phyloP scores from a whole-genome alignment of 2,113 vertebrate genomes.

The Ceyx margarethae region DNA sequence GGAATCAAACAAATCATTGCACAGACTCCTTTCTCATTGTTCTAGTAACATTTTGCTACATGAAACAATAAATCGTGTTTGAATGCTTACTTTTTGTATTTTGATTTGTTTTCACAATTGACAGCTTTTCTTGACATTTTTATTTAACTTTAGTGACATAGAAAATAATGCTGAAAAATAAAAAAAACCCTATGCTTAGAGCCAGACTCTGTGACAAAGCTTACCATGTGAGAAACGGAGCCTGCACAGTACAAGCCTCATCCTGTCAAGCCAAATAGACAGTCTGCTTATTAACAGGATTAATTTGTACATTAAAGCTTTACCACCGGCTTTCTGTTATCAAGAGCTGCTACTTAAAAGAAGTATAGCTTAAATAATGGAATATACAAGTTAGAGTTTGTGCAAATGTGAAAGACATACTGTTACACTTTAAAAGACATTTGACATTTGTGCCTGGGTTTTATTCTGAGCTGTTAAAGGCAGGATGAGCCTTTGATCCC shows the following conservation, averaged over 20 bases:
- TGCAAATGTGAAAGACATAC: not conserved
- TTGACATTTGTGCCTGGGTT: constrained; percentile 1
- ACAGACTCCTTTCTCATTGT: not conserved
- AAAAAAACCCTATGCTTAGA: not conserved
- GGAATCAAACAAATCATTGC: not conserved
- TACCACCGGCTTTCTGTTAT: not conserved
- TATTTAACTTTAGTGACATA: not conserved
- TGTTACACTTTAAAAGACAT: not conserved
- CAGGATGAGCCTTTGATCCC: constrained; percentile 43
- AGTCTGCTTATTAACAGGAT: constrained; percentile 3
- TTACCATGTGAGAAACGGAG: not conserved
- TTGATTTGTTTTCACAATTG: constrained; percentile 12
- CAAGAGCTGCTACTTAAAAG: not conserved
- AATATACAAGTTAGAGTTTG: not conserved
- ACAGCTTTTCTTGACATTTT: not conserved
- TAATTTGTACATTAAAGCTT: constrained; percentile 17
- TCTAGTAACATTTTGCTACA: not conserved
- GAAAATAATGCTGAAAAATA: not conserved
- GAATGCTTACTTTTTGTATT: not conserved
- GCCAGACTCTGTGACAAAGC: not conserved
- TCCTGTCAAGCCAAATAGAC: not conserved
- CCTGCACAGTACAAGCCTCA: not conserved
- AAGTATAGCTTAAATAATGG: not conserved
- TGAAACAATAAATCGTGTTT: not conserved
- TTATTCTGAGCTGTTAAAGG: not conserved